Evolutionary conservation across 2,113 vertebrate genomes (phyloP).

Genomic region (Stictonetta naevosa): DNA sequence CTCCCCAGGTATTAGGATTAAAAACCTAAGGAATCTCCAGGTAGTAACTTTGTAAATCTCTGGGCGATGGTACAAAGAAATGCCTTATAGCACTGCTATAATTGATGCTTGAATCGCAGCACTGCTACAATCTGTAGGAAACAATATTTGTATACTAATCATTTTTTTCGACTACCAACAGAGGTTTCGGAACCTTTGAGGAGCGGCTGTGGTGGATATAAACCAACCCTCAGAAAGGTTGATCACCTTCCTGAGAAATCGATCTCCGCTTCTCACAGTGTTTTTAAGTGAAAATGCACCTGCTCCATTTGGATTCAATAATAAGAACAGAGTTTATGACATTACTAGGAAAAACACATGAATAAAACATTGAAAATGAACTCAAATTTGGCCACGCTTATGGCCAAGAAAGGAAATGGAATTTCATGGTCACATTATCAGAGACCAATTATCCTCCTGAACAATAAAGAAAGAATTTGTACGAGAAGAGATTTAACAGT

Average conservation of each 20-base stretch:
- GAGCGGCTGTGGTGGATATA: background rate
- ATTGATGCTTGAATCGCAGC: background rate
- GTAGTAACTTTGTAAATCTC: background rate
- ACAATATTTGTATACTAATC: background rate
- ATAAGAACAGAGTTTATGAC: background rate
- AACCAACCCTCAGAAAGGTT: background rate
- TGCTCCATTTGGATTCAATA: rapidly evolving
- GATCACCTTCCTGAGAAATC: background rate
- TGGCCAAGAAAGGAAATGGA: background rate
- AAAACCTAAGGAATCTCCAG: conserved; percentile 15
- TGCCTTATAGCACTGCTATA: background rate
- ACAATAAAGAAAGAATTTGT: background rate
- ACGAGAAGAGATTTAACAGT: background rate
- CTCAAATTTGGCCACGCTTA: background rate
- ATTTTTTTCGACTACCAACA: background rate
- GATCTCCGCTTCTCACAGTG: background rate
- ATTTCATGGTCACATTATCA: background rate
- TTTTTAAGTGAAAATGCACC: background rate
- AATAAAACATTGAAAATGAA: background rate
- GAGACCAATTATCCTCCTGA: background rate
- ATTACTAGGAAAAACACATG: background rate
- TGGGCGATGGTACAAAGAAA: background rate
- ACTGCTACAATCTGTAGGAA: background rate
- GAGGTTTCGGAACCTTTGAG: background rate
- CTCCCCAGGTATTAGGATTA: conserved; percentile 21